Conservation (phyloP, 2,888 invertebrate genomes). For the Frankliniella intonsa region DNA sequence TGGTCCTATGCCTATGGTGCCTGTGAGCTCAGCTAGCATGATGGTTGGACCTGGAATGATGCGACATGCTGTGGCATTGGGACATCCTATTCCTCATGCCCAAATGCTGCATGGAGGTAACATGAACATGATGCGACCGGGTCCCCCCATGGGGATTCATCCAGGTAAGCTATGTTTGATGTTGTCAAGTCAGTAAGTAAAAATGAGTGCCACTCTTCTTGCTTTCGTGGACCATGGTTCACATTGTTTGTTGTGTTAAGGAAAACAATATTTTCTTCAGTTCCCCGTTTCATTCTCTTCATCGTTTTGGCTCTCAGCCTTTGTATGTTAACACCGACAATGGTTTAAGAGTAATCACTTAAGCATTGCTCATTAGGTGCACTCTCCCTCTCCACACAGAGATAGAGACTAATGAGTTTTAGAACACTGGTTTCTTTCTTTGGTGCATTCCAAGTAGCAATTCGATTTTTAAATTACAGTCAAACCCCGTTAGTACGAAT, state of each 20-base stretch:
- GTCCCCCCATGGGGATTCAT: conserved; percentile 58
- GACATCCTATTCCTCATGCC: conserved; percentile 32
- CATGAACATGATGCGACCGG: conserved; percentile 38
- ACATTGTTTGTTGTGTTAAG: not conserved
- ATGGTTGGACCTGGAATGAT: conserved; percentile 34
- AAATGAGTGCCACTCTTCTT: not conserved
- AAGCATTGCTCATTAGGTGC: too few species aligned
- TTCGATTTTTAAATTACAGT: too few species aligned
- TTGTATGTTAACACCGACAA: not conserved
- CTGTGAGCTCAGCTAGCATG: conserved; percentile 27
- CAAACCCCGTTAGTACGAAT: too few species aligned
- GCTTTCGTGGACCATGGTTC: not conserved
- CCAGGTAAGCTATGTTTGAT: conserved; percentile 54
- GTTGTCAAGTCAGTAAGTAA: not conserved
- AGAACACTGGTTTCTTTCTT: conserved; percentile 3
- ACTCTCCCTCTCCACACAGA: too few species aligned
- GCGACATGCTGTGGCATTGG: conserved; percentile 34
- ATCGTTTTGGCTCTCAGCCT: not conserved
- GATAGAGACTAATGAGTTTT: too few species aligned
- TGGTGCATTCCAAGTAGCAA: not conserved
- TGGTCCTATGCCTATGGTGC: conserved; percentile 32
- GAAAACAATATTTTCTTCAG: not conserved
- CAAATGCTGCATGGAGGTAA: conserved; percentile 35
- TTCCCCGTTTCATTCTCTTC: not conserved
- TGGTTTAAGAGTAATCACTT: not conserved